These are phyloP conservation scores for Morpho deidamia DNA, from an alignment of 2,888 invertebrate genomes.

Conservation along the genomic window DNA sequence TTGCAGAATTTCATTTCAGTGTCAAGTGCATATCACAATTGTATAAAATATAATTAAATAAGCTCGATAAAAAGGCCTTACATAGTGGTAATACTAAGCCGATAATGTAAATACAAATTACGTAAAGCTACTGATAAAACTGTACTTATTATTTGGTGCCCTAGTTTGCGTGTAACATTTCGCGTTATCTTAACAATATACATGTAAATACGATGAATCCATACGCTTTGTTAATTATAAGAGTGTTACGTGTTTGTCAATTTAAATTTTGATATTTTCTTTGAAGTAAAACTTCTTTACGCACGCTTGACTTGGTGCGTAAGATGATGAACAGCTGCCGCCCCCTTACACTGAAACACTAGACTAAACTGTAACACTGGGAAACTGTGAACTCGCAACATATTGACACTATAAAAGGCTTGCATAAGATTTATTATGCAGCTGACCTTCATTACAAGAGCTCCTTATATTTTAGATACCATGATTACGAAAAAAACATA, in stretches of 20 bases:
- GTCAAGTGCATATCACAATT: background rate
- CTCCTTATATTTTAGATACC: too few relatives aligned
- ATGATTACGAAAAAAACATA: too few relatives aligned
- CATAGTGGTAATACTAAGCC: constrained; percentile 9
- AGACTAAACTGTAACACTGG: too few relatives aligned
- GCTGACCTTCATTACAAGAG: too few relatives aligned
- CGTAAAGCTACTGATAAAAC: constrained; percentile 29
- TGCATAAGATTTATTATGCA: too few relatives aligned
- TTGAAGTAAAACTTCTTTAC: too few relatives aligned
- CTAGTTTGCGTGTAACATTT: constrained; percentile 64
- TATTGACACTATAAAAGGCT: too few relatives aligned
- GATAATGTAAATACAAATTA: constrained; percentile 8
- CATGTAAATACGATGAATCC: constrained; percentile 73
- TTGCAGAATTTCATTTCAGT: background rate
- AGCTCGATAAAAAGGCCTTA: constrained; percentile 9
- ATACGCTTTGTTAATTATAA: constrained; percentile 76
- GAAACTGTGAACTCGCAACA: too few relatives aligned
- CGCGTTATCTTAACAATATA: constrained; percentile 50
- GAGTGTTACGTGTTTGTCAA: constrained; percentile 74
- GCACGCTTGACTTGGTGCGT: too few relatives aligned
- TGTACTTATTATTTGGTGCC: constrained; percentile 69
- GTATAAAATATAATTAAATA: constrained; percentile 1
- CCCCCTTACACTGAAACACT: too few relatives aligned
- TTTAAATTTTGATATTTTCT: constrained; percentile 64
- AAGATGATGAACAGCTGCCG: too few relatives aligned